Base-by-base conservation (phyloP, 2,888 invertebrate species). In the Andrena dorsata region DNA sequence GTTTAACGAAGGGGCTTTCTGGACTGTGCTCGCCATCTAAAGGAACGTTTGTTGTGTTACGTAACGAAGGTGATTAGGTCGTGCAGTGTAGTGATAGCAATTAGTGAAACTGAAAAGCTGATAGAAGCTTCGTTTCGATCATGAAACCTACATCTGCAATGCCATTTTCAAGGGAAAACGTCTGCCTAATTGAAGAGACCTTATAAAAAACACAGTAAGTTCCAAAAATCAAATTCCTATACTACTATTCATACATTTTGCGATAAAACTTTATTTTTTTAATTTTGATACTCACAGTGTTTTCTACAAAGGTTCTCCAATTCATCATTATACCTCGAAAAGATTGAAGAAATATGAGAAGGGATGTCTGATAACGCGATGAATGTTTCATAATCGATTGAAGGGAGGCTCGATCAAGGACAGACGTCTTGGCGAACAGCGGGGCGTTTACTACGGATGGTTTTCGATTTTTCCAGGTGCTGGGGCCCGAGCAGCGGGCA, bases 401-500 rank as follows among this genome's bases (percentile, higher is more conserved):
- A 8, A 23, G 61, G 28, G 16, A 28, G 10, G 20, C 26, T 16
- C 58, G 58, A 26, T 10, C 4, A 1, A 64, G 49, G 0, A n/a
- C 35, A 49, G n/a, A 66, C 32, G 30, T 60, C 26, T 75, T 68
- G 32, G 49, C 10, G n/a, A 51, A 7, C 30, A 35, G 53, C 60
- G 13, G 53, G 30, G 63, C 53, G 68, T 60, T 83, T 76, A 70
- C 76, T 49, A n/a, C 66, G 74, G 51, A 41, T 65, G 20, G 26
- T 64, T 76, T 49, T 76, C 69, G 69, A 56, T 80, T 84, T 83
- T 84, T 86, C 78, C 82, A 72, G 79, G 63, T 76, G 75, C 63
- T 69, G 61, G 69, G n/a, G 23, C 5, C 49, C 53, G 53, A 65
- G 74, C 65, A 61, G 41, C 56, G 58, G 49, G 72, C 68, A 66